Base-by-base conservation (phyloP, 2,113 vertebrate genomes). In the Ammospiza caudacuta region DNA sequence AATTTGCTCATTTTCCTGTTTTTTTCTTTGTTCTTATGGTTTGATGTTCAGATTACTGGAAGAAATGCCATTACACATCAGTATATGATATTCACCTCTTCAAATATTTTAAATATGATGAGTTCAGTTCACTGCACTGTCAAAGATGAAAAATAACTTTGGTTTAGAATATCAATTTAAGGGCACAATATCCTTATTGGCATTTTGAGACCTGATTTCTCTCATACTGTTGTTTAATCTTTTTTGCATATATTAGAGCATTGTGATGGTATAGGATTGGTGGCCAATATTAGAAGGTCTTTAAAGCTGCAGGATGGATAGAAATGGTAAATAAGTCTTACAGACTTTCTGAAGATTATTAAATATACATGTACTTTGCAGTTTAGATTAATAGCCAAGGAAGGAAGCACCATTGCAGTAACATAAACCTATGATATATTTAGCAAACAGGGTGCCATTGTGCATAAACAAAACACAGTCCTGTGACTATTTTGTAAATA, bases 281-380 rank as follows among this genome's bases (percentile, higher is more conserved):
- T 94, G 59, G 81, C 43, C 73, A 90, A 82, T 97, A 97, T 95
- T 97, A 96, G 94, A 97, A 97, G 81, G 33, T 95, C 90, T 85
- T 97, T 97, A 97, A 96, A 97, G 91, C 44, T 83, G 41, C 39
- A 77, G 35, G 89, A 96, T 73, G 24, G 89, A 96, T 67, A 96
- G 90, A 94, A 97, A 94, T 97, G 95, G 66, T 97, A 98, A 97
- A 98, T 97, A 97, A 95, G 83, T 92, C 70, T 91, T 87, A 94
- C 51, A 95, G 83, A 87, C 25, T 87, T 97, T 96, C 94, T 94
- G 93, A 96, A 63, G 80, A 96, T 96, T 97, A 97, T 97, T 97
- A 98, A 98, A 98, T 97, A 97, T 97, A 96, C 94, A 97, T 96
- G 78, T 95, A 92, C 49, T 92, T 90, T 96, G 73, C 41, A 90